Evolutionary conservation across 1,140 invertebrate genomes (phyloP), one percentile per base, ranked within the genome.

Genomic region (Bombus confusus): DNA sequence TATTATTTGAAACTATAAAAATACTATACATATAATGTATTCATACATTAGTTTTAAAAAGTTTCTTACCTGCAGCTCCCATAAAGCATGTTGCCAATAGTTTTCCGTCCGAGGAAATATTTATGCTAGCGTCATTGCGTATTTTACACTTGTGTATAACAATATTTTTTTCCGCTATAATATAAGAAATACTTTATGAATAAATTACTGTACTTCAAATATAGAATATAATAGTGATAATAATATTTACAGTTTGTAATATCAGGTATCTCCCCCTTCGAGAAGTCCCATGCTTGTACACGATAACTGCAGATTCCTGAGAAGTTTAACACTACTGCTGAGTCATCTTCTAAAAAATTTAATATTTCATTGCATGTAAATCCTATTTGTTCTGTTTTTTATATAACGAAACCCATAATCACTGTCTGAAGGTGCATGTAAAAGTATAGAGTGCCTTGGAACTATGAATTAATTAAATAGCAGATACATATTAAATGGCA

Each of bases 61-160:
- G 34, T 77, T 25, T 91, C 94, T 96, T 95, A 97, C 97, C 97
- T 93, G 97, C 94, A 43, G 95, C 96, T 93, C 96, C 96, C 94
- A 59, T 87, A 96, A 96, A 75, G 96, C 94, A 95, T 95, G 98
- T 97, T 4, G 97, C 97, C 47, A 98, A 94, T 43, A 98, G 95
- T n/a, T 96, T 96, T 12, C 98, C 97, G 94, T 98, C 97, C 43
- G 96, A 96, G 1, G 98, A 98, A 84, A 98, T 97, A 93, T 98
- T 98, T 85, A 98, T 97, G 93, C 97, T 98, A 2, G 98, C 97
- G 93, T 98, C 98, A 92, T 98, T 98, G 91, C 98, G 97, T 69
- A 98, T 97, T 93, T 97, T 98, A 93, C 98, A 98, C 92, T 97
- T 96, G 59, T 96, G 95, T 8, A 98, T 98, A 15, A 98, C 97